Conservation (phyloP, 2,113 vertebrate species). For the Ovis aries region ARS-UI_Ramb_v3.0 NC_056070.1:11976001-11976500, state of each 20-base stretch:
- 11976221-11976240: neutral
- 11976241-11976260: neutral
- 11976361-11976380: neutral
- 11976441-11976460: neutral
- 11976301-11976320: neutral
- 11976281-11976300: neutral
- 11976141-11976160: neutral
- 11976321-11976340: neutral
- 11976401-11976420: neutral
- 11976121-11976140: neutral
- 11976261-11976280: neutral
- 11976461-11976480: neutral
- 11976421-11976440: neutral
- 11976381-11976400: neutral
- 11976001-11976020: rapidly evolving
- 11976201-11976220: neutral
- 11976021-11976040: neutral
- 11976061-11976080: neutral
- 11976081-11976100: neutral
- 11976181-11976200: neutral
- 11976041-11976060: neutral
- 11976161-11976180: neutral
- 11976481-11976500: neutral
- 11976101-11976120: neutral
- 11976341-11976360: neutral